phyloP scores from a whole-genome alignment of 2,113 vertebrate species.

The Spea multiplicata region DNA sequence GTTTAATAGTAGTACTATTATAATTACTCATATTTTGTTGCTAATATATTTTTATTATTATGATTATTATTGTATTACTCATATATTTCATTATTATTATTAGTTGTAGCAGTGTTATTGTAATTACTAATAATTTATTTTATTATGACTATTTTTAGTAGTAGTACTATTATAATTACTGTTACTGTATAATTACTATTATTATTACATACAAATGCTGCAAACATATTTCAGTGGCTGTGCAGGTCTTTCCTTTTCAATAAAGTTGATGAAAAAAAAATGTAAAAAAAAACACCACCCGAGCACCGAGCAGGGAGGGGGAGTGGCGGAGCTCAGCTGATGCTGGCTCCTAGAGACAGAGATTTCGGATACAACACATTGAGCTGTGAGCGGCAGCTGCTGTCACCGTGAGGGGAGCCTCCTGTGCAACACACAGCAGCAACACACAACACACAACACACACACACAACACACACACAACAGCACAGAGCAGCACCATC shows the following conservation, averaged over 20 bases:
- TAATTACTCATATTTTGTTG: no score
- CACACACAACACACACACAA: background rate
- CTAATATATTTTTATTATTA: no score
- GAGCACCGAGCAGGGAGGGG: slow-evolving; percentile 26
- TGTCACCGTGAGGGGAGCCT: slow-evolving; percentile 22
- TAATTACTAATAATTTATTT: no score
- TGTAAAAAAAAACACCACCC: slow-evolving; percentile 16
- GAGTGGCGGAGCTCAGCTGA: slow-evolving; percentile 45
- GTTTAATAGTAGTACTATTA: no score
- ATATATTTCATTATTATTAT: no score
- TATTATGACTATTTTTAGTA: no score
- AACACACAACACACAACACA: background rate
- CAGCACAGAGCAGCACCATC: background rate
- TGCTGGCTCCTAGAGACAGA: slow-evolving; percentile 41
- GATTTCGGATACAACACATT: slow-evolving; percentile 42
- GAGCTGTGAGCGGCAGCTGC: slow-evolving; percentile 21
- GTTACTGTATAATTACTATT: no score
- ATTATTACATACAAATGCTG: no score
- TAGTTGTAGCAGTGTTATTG: no score
- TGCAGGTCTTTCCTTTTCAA: background rate
- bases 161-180: no score
- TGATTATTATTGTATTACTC: no score
- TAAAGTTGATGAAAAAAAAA: slow-evolving; percentile 39
- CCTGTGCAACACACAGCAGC: background rate
- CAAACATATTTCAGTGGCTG: no score